Percentiles rank a stretch among this genome's conserved stretches.
Conservation (phyloP, 37 sponge, comb jelly and placozoan species). For the Spongilla lacustris region DNA sequence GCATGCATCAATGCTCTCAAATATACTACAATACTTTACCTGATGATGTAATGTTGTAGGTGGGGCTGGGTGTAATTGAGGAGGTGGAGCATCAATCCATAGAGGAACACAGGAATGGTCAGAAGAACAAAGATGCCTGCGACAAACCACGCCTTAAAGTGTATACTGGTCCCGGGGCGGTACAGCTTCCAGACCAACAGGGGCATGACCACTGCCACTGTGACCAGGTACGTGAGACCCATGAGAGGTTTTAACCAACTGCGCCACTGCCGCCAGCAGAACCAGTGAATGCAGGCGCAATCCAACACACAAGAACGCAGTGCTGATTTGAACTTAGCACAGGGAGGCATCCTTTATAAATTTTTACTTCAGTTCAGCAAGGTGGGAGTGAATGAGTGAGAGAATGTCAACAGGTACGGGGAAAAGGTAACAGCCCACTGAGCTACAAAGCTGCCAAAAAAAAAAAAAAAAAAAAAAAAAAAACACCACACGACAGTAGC, state of each 20-base stretch:
- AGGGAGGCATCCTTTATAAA: background rate
- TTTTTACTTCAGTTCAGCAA: background rate
- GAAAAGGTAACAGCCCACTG: background rate
- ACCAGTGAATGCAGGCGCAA: conserved; percentile 17
- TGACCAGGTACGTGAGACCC: conserved; percentile 25
- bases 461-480: too few species aligned
- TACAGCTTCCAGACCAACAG: conserved; percentile 65
- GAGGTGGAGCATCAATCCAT: conserved; percentile 79
- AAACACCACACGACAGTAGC: background rate
- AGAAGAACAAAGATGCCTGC: conserved; percentile 85
- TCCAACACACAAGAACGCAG: background rate
- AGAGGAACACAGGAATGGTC: conserved; percentile 84
- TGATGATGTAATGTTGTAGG: conserved; percentile 86
- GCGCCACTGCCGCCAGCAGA: conserved; percentile 71
- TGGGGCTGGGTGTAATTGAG: conserved; percentile 87
- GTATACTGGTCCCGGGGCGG: conserved; percentile 20
- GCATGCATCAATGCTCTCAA: too few species aligned
- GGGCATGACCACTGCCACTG: conserved; percentile 64
- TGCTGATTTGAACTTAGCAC: background rate
- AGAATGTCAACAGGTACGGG: too few species aligned
- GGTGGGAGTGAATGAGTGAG: too few species aligned
- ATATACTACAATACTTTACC: conserved; percentile 47
- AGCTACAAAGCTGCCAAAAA: background rate
- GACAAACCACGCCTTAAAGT: conserved; percentile 86
- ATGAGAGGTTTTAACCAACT: conserved; percentile 30